Evolutionary conservation across 2,113 vertebrate species (phyloP), one percentile per base, ranked within the genome.

Genomic region (Gallinago media): DNA sequence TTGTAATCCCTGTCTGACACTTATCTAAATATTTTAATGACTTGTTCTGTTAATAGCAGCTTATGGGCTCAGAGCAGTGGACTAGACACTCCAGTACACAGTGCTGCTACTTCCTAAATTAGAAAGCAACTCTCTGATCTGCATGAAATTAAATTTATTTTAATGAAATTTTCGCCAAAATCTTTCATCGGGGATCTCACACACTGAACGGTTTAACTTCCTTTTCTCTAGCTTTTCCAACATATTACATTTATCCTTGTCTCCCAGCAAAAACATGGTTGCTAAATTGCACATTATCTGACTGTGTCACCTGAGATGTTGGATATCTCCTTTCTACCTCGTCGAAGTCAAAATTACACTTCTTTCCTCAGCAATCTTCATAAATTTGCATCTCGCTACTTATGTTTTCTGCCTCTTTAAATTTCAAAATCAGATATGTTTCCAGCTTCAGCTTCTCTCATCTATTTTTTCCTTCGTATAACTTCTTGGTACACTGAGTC

Each of bases 11-110:
- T 77, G 44, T 54, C 55, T 92, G 63, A 56, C 75, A 77, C 19
- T 88, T 66, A 93, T 88, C 67, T 93, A 85, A 95, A 86, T 92
- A 90, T 91, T 94, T 80, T 94, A 92, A 83, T 88, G 90, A 83
- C 74, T 85, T 88, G 27, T 20, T 88, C 62, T 70, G 58, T 66
- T 95, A 94, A 76, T 70, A 92, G 55, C 49, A 83, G 67, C 22
- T 91, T 96, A 67, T 46, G 75, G 68, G 66, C 73, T 94, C 68
- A 92, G 65, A 71, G 83, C 61, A 94, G 68, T 72, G 76, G 68
- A 84, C 86, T 91, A 36, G 46, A 55, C 23, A 61, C 23, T 96
- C 70, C 52, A 47, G 15, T n/a, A 91, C 32, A 44, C 61, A 75
- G 20, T 47, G 52, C 17, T 75, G 15, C 62, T 54, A 21, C 47